These are phyloP conservation scores for Tetheella fluctuosa DNA, from an alignment of 2,888 invertebrate genomes.

Conservation along the genomic window DNA sequence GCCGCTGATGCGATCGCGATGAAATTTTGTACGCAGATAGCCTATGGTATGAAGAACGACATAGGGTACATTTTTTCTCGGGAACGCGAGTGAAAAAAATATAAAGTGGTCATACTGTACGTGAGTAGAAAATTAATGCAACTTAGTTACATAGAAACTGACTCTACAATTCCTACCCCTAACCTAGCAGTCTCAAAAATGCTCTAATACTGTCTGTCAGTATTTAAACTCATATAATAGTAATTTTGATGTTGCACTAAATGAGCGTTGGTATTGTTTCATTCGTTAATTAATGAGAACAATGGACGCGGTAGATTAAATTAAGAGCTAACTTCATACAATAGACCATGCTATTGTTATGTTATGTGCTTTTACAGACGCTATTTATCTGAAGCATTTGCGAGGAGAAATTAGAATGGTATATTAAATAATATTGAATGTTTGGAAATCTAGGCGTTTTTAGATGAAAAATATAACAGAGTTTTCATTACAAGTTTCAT, in stretches of 20 bases:
- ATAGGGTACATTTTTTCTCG: too few relatives aligned
- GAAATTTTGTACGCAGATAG: too few relatives aligned
- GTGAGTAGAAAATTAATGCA: too few relatives aligned
- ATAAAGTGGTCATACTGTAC: too few relatives aligned
- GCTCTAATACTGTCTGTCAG: not conserved
- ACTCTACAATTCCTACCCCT: too few relatives aligned
- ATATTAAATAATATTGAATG: not conserved
- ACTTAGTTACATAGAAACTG: too few relatives aligned
- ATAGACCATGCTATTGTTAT: not conserved
- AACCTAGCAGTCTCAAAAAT: not conserved
- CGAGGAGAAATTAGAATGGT: not conserved
- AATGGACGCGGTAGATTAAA: slow-evolving; percentile 1
- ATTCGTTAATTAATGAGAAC: slow-evolving; percentile 10
- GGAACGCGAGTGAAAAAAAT: too few relatives aligned
- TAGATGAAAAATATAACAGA: too few relatives aligned
- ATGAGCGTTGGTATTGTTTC: slow-evolving; percentile 6
- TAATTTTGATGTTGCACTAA: not conserved
- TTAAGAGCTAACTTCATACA: slow-evolving; percentile 12
- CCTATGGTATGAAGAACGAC: too few relatives aligned
- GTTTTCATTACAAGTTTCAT: too few relatives aligned
- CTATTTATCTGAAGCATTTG: slow-evolving; percentile 3
- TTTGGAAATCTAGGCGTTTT: too few relatives aligned
- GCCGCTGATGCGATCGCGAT: too few relatives aligned
- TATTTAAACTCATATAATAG: not conserved
- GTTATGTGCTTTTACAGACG: not conserved